Evolutionary conservation across 2,888 invertebrate genomes (phyloP).

Genomic region (Erebia aethiops): DNA sequence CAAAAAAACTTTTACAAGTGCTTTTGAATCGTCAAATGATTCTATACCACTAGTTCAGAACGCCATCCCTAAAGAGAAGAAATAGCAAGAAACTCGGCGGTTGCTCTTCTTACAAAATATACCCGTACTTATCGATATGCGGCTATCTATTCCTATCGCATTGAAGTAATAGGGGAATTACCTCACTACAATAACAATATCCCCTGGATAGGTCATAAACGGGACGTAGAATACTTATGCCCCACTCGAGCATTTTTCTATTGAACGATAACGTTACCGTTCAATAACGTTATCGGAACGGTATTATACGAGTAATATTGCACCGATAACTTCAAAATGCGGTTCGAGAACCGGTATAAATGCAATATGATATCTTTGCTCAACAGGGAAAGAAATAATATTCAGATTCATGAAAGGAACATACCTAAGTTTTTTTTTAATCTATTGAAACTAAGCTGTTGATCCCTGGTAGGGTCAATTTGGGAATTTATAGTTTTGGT

Average conservation of each 20-base stretch:
- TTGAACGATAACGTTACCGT: conserved; percentile 16
- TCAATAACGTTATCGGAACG: conserved; percentile 8
- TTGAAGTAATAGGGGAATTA: conserved; percentile 17
- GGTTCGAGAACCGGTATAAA: conserved; percentile 9
- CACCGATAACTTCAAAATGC: conserved; percentile 13
- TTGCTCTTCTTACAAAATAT: no score
- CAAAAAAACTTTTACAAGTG: no score
- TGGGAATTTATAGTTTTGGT: no score
- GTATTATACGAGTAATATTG: not conserved
- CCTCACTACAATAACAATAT: conserved; percentile 19
- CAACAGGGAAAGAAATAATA: not conserved
- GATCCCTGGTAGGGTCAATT: no score
- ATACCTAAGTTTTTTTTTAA: no score
- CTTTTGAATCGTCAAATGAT: no score
- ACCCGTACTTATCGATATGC: not conserved
- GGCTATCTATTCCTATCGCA: conserved; percentile 12
- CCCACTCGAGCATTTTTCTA: conserved; percentile 22
- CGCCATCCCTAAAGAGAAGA: no score
- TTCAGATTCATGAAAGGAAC: no score
- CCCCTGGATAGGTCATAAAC: conserved; percentile 12
- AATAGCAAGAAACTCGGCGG: no score
- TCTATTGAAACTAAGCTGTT: no score
- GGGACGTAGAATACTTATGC: conserved; percentile 8
- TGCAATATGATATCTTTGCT: conserved; percentile 14
- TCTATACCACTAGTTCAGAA: no score